Percentiles rank a stretch among this genome's conserved stretches.
Evolutionary conservation across 2,797 vertebrate species (phyloP).

Genomic region (Aeoliscus strigatus): DNA sequence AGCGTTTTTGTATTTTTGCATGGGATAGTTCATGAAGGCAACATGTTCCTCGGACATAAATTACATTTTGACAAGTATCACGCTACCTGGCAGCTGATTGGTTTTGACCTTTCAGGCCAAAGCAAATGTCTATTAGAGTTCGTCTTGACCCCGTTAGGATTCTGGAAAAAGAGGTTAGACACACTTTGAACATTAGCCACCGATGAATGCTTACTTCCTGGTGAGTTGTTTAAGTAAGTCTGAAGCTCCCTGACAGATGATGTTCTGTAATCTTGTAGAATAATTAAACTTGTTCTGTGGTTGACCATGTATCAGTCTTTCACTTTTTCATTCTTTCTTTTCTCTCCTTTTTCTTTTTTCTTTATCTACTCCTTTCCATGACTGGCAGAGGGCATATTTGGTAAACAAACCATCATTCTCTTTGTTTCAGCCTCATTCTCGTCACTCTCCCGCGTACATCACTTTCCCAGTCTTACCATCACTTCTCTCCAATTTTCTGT

Average conservation of each 20-base stretch:
- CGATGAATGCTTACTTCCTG: constrained; percentile 31
- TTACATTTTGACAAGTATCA: constrained; percentile 29
- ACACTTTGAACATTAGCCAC: constrained; percentile 26
- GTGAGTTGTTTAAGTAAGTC: constrained; percentile 25
- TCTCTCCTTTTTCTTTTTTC: constrained; percentile 66
- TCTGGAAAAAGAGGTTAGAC: constrained; percentile 54
- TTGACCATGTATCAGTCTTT: constrained; percentile 67
- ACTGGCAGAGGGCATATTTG: constrained; percentile 86
- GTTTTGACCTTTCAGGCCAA: too few relatives aligned
- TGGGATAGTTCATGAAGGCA: too few relatives aligned
- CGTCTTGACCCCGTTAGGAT: constrained; percentile 36
- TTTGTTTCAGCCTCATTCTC: constrained; percentile 58
- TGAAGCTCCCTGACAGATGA: constrained; percentile 23
- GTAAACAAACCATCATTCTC: constrained; percentile 79
- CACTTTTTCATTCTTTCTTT: constrained; percentile 72
- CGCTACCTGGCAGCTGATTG: constrained; percentile 22
- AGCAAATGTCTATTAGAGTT: constrained; percentile 4
- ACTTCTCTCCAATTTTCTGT: constrained; percentile 62
- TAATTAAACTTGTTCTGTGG: constrained; percentile 53
- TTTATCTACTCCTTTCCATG: constrained; percentile 78
- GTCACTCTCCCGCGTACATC: constrained; percentile 18
- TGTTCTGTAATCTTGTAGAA: constrained; percentile 22
- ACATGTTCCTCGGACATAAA: too few relatives aligned
- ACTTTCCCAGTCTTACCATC: constrained; percentile 28
- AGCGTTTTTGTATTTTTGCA: too few relatives aligned